phyloP scores from a whole-genome alignment of 2,888 invertebrate species.

The Resseliella maxima region DNA sequence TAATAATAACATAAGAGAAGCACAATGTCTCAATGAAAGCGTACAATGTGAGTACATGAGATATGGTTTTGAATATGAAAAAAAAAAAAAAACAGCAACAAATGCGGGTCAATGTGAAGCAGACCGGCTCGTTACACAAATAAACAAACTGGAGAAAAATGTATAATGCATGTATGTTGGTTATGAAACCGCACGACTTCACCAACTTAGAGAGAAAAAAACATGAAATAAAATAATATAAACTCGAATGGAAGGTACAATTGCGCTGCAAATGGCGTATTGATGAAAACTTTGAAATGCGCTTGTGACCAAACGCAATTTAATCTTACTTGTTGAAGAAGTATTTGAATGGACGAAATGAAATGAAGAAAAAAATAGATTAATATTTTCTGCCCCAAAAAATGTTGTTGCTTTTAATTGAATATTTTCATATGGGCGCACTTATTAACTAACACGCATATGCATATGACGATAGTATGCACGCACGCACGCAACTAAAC shows the following conservation, averaged over 20 bases:
- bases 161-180: slow-evolving; percentile 3
- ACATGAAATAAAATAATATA: not conserved
- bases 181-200: slow-evolving; percentile 47
- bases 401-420: slow-evolving; percentile 26
- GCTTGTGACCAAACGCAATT: slow-evolving; percentile 30
- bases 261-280: not conserved
- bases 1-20: too few relatives aligned
- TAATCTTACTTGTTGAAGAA: not conserved
- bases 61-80: not conserved
- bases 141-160: not conserved
- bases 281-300: slow-evolving; percentile 48
- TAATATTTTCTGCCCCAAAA: not conserved
- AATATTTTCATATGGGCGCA: slow-evolving; percentile 13
- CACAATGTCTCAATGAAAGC: slow-evolving; percentile 15
- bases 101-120: slow-evolving; percentile 53
- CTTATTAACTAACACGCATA: too few relatives aligned
- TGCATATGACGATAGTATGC: too few relatives aligned
- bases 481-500: too few relatives aligned
- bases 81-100: too few relatives aligned
- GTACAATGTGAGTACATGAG: not conserved
- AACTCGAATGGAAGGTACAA: too few relatives aligned
- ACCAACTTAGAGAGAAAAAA: not conserved
- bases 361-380: too few relatives aligned
- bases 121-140: slow-evolving; percentile 24
- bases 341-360: not conserved